Evolutionary conservation across 2,113 vertebrate species (phyloP), one percentile per base, ranked within the genome.

Genomic region (Aphyosemion australe): DNA sequence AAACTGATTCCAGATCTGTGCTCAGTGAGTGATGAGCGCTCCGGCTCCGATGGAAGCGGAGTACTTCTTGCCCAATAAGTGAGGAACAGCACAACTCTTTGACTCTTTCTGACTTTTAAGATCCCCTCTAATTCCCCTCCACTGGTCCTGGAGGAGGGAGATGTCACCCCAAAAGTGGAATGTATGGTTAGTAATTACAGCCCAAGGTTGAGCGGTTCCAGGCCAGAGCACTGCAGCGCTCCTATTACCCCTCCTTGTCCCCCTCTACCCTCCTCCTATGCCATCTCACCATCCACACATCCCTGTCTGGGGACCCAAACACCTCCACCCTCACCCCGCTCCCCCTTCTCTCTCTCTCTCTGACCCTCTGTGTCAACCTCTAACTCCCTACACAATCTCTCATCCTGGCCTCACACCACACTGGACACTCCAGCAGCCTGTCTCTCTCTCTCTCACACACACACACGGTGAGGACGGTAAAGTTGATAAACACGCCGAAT

Each of bases 171-270:
- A 88, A 93, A 93, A 93, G 92, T 93, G 87, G 90, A 88, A 93
- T 92, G 92, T 93, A 93, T 92, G 89, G 91, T 89, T 90, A 76
- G 90, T 92, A 92, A 92, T 93, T 93, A 93, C 87, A 71, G 87
- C 79, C 82, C 82, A 89, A 85, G 90, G 82, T 86, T 84, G 87
- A 86, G 82, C 69, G 87, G 90, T 92, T 93, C 90, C 90, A 87
- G 84, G 76, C 74, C 77, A 92, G 76, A 84, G 82, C 84, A 78
- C 87, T 84, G 79, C 65, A 89, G 83, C 87, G 82, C 56, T 84
- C 88, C 88, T 81, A 89, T 90, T 86, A 87, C 75, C 76, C 80
- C 83, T 79, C 73, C 73, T 72, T 76, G 65, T 66, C 81, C 74
- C 68, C 69, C 62, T 66, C 56, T 77, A 45, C 76, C 48, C 65